Conservation (phyloP, 2,797 vertebrate genomes). For the Fistularia tabacaria region DNA sequence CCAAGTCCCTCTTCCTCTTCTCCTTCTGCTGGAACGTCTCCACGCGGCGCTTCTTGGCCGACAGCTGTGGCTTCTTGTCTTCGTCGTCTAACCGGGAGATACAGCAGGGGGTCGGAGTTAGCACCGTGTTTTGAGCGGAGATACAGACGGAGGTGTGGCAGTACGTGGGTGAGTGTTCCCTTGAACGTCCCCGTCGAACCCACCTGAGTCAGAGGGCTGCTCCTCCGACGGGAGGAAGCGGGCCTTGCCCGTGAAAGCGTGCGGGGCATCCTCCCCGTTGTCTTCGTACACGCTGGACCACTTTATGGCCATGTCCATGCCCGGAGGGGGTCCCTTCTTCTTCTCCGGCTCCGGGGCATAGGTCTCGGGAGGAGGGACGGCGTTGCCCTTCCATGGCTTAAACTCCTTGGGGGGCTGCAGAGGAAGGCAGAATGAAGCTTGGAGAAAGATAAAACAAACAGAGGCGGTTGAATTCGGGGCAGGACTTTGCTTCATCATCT, state of each 20-base stretch:
- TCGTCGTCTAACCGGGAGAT: slow-evolving; percentile 75
- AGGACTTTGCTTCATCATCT: background rate
- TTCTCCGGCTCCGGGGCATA: slow-evolving; percentile 80
- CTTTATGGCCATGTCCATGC: slow-evolving; percentile 95
- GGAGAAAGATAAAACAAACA: background rate
- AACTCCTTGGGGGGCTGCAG: slow-evolving; percentile 85
- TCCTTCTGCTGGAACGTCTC: slow-evolving; percentile 87
- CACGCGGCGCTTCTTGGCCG: slow-evolving; percentile 83
- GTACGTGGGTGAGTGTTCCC: background rate
- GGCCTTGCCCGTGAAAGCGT: slow-evolving; percentile 67
- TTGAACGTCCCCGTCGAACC: slow-evolving; percentile 5
- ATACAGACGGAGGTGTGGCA: background rate
- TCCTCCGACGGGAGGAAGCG: slow-evolving; percentile 77
- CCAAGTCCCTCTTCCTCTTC: slow-evolving; percentile 82
- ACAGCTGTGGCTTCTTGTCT: slow-evolving; percentile 20
- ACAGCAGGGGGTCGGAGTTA: background rate
- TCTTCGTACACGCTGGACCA: slow-evolving; percentile 97
- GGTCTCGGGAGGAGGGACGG: slow-evolving; percentile 86
- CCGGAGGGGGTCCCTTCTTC: slow-evolving; percentile 82
- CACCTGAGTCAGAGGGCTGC: slow-evolving; percentile 75
- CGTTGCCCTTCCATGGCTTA: slow-evolving; percentile 86
- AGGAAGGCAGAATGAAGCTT: slow-evolving; percentile 1
- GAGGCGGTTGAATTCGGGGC: background rate
- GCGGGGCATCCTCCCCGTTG: slow-evolving; percentile 91
- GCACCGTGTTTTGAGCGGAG: too few relatives aligned